These are phyloP conservation scores for Pangasius krempfi DNA, from an alignment of 2,797 vertebrate species.

Conservation along the genomic window DNA sequence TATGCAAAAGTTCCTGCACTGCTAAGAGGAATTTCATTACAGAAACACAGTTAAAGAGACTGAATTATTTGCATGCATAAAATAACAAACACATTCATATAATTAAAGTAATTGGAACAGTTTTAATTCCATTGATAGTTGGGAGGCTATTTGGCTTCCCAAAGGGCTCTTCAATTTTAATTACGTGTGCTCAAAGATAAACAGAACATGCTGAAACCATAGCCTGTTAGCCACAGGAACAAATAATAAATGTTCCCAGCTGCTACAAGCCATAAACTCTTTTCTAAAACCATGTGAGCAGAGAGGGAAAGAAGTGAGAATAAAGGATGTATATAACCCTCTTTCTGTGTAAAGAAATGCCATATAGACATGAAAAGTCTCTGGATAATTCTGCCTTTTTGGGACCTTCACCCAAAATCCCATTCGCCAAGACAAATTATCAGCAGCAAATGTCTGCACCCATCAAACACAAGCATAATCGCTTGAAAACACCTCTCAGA, in stretches of 20 bases:
- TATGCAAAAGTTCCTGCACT: not conserved
- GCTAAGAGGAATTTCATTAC: not conserved
- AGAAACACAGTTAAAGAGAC: not conserved
- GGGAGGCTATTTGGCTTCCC: constrained; percentile 26
- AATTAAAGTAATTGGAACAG: constrained; percentile 10
- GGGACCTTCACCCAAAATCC: not conserved
- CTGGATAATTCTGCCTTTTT: not conserved
- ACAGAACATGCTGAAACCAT: constrained; percentile 63
- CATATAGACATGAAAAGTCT: constrained; percentile 15
- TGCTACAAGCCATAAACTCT: constrained; percentile 68
- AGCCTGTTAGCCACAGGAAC: constrained; percentile 69
- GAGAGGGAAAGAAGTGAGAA: constrained; percentile 25
- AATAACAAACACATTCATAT: constrained; percentile 21
- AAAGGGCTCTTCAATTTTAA: constrained; percentile 62
- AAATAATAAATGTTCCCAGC: constrained; percentile 70
- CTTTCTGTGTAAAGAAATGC: constrained; percentile 28
- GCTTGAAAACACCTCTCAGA: not conserved
- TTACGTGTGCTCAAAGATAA: constrained; percentile 60
- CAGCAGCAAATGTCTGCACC: not conserved
- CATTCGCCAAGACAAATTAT: not conserved
- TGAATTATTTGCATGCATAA: constrained; percentile 8
- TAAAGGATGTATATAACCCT: constrained; percentile 23
- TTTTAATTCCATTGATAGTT: constrained; percentile 17
- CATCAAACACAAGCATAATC: constrained; percentile 13
- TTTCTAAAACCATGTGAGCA: constrained; percentile 62